Evolutionary conservation across 2,113 vertebrate genomes (phyloP), one percentile per base, ranked within the genome.

Genomic region (Trogon melanurus): DNA sequence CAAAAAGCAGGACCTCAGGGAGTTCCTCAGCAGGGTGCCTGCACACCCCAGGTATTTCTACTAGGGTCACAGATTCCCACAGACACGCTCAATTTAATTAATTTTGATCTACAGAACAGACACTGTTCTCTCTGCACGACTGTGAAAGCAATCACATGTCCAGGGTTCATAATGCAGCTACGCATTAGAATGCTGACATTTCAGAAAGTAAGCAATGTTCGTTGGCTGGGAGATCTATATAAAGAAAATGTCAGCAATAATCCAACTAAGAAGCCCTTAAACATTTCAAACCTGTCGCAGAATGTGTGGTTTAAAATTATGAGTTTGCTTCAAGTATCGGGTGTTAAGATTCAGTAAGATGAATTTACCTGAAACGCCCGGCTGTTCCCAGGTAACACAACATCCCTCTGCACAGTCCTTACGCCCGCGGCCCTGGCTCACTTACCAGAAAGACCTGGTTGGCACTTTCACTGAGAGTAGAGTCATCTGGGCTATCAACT

Each of bases 391-490:
- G 38, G 29, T 5, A 73, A 80, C 34, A 53, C 13, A 17, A 45
- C 26, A 22, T 29, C 80, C 38, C 62, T 38, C 57, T 85, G 32
- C 66, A 29, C 11, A 79, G 65, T 3, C 38, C 13, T 3, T 16
- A 26, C n/a, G 22, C 11, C 0, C 66, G n/a, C 2, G 3, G 21
- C 73, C 47, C 61, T 38, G 14, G 29, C 82, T 91, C 53, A 96
- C 98, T 98, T 97, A 99, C 99, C 99, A 99, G 97, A 98, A 99
- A 99, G 98, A 99, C 99, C 98, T 99, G 99, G 98, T 99, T 99
- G 98, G 99, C 99, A 98, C 99, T 99, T 98, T 99, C 99, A 84
- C 99, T 99, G 97, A 99, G 99, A 91, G 99, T 99, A 95, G 99
- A 99, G 98, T 99, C 99, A 92, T 99, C 99, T 23, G 99, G 99